These are phyloP conservation scores for Limnodromus scolopaceus DNA, from an alignment of 2,797 vertebrate genomes.

Conservation along the genomic window DNA sequence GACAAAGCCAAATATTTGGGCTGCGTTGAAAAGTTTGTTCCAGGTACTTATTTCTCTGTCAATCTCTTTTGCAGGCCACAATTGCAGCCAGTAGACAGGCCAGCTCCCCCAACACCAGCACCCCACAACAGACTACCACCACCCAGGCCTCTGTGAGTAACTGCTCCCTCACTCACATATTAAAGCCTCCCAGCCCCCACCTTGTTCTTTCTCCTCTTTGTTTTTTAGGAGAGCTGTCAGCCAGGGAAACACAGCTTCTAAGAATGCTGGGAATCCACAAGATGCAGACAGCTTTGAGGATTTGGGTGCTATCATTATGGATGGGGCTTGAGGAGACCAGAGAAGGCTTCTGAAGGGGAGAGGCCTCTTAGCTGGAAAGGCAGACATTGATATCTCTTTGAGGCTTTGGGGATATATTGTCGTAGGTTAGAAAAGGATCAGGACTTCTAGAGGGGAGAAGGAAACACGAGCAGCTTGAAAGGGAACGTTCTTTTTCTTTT, in stretches of 20 bases:
- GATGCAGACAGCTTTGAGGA: neutral
- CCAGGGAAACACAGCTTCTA: neutral
- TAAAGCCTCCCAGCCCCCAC: neutral
- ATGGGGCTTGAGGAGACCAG: neutral
- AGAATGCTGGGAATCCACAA: neutral
- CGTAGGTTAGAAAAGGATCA: neutral
- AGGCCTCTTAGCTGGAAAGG: neutral
- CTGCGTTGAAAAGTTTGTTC: neutral
- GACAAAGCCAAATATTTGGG: neutral
- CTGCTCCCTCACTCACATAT: neutral
- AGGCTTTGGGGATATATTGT: neutral
- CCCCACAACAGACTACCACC: slow-evolving; percentile 86
- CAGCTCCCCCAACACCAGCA: slow-evolving; percentile 89
- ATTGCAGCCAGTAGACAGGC: slow-evolving; percentile 96
- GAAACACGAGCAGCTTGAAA: neutral
- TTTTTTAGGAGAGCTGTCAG: neutral
- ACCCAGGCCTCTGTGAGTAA: slow-evolving; percentile 87
- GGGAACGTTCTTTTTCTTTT: neutral
- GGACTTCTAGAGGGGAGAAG: neutral
- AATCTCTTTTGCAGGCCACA: slow-evolving; percentile 84
- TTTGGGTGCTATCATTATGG: neutral
- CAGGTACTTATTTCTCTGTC: neutral
- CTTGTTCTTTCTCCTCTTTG: neutral
- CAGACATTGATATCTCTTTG: neutral
- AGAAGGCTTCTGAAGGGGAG: neutral